A percentile compares a stretch with the other conserved stretches of the same genome.
Evolutionary conservation across 2,888 invertebrate species (phyloP).

Genomic region (Cataglyphis rosenhaueri): DNA sequence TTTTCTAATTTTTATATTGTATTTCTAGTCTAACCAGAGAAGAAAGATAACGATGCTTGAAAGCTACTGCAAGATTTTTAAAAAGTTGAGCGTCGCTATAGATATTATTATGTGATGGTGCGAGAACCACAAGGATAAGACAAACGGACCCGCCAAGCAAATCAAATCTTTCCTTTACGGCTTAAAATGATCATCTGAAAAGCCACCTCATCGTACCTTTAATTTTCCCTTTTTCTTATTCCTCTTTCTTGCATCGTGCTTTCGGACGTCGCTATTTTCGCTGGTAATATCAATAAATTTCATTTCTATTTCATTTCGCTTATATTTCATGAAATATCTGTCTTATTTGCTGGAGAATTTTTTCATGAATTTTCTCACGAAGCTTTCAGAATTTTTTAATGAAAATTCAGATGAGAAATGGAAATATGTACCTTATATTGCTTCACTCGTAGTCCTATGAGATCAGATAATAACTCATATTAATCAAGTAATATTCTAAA

Average conservation of each 20-base stretch:
- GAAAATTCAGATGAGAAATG: too few relatives aligned
- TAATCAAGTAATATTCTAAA: too few relatives aligned
- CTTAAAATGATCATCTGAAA: constrained; percentile 78
- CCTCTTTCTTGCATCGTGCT: background rate
- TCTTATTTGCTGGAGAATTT: background rate
- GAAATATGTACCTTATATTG: too few relatives aligned
- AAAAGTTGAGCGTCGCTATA: constrained; percentile 38
- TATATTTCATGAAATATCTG: constrained; percentile 15
- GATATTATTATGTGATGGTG: constrained; percentile 64
- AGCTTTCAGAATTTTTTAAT: background rate
- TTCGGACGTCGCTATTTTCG: constrained; percentile 18
- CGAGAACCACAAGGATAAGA: constrained; percentile 64
- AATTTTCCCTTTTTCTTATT: background rate
- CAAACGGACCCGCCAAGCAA: constrained; percentile 72
- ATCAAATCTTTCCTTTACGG: constrained; percentile 81
- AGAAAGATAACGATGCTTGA: background rate
- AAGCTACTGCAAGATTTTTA: background rate
- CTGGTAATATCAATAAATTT: constrained; percentile 41
- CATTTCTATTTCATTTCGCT: constrained; percentile 29
- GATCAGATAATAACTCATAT: too few relatives aligned
- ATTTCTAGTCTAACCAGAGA: background rate
- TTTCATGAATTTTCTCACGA: too few relatives aligned
- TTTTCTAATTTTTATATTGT: background rate
- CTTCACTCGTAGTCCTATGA: too few relatives aligned
- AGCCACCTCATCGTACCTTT: constrained; percentile 48